These are phyloP conservation scores for Vulpes vulpes DNA, from an alignment of 2,113 vertebrate genomes.

Conservation along the genomic window DNA sequence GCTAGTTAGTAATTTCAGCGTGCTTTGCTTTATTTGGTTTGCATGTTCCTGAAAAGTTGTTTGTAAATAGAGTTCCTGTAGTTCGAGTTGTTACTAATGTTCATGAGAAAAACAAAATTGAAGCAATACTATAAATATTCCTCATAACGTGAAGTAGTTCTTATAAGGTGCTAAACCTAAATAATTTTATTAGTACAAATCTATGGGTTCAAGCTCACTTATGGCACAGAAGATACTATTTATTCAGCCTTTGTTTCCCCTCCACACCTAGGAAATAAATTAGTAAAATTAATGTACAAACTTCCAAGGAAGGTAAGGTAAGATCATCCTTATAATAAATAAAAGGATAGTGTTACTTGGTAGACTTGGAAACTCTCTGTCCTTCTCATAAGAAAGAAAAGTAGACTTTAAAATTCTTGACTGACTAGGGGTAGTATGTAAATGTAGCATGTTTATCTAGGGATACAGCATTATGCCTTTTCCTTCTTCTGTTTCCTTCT, in stretches of 20 bases:
- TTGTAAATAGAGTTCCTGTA: slow-evolving; percentile 13
- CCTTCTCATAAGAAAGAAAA: slow-evolving; percentile 35
- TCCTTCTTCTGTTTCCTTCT: not conserved
- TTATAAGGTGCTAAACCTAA: not conserved
- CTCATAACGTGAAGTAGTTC: slow-evolving; percentile 67
- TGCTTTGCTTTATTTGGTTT: slow-evolving; percentile 23
- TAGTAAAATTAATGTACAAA: slow-evolving; percentile 33
- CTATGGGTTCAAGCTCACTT: not conserved
- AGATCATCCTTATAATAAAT: not conserved
- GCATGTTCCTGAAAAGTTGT: slow-evolving; percentile 23
- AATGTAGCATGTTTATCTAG: not conserved
- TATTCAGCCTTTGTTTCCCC: not conserved
- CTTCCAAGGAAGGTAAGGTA: slow-evolving; percentile 36
- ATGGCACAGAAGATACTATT: not conserved
- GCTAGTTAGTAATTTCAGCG: slow-evolving; percentile 71
- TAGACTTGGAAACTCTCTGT: not conserved
- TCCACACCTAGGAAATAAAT: slow-evolving; percentile 1
- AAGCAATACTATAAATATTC: slow-evolving; percentile 35
- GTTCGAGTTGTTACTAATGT: not conserved
- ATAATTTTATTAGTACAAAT: not conserved
- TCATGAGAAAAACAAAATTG: slow-evolving; percentile 1
- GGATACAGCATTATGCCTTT: not conserved
- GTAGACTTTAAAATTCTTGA: slow-evolving; percentile 34
- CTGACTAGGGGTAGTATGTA: not conserved
- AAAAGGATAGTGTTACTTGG: not conserved